Conservation (phyloP, 37 sponge, comb jelly and placozoan species). For the Cliona cf. orientalis region DNA sequence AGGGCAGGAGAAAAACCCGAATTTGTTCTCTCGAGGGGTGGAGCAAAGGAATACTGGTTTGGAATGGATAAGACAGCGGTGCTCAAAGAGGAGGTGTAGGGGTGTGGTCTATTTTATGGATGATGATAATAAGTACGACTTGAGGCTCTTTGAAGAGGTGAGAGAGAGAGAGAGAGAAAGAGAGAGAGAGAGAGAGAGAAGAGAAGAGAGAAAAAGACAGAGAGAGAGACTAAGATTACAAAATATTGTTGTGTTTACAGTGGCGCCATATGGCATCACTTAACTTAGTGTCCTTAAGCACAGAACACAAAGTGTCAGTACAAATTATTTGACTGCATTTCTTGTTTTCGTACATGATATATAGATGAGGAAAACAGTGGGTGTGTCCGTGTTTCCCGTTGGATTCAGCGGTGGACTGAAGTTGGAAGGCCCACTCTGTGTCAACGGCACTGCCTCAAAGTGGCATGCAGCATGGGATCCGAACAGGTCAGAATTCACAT, state of each 20-base stretch:
- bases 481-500: constrained; percentile 53
- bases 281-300: no score
- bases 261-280: no score
- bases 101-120: constrained; percentile 95
- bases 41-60: constrained; percentile 88
- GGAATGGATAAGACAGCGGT: constrained; percentile 50
- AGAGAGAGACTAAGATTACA: no score
- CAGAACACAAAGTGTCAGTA: no score
- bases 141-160: constrained; percentile 91
- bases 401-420: constrained; percentile 81
- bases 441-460: constrained; percentile 46
- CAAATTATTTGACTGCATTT: no score
- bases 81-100: background rate
- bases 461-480: constrained; percentile 76
- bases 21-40: constrained; percentile 69
- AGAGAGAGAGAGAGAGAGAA: no score
- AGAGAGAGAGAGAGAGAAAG: no score
- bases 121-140: constrained; percentile 93
- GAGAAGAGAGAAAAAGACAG: no score
- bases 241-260: no score
- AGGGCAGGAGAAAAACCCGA: background rate
- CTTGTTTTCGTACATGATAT: no score
- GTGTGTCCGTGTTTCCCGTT: constrained; percentile 88
- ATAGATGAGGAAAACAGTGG: constrained; percentile 71
- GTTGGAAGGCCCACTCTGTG: constrained; percentile 89